Conservation (phyloP, 2,113 vertebrate species). For the Cyanoramphus novaezelandiae region DNA sequence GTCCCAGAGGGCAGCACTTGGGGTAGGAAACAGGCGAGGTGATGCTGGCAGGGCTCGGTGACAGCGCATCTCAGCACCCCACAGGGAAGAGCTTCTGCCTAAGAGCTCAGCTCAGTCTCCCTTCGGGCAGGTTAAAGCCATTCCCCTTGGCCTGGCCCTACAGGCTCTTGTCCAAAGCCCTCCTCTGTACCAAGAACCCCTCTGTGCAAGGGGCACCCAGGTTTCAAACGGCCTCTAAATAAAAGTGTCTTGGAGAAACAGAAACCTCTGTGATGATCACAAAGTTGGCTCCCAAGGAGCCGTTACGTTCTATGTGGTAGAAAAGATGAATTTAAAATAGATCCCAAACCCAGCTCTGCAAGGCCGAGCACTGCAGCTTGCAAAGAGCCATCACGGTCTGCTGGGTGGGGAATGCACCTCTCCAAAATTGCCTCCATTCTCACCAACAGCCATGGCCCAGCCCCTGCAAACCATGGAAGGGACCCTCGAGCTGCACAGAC, state of each 20-base stretch:
- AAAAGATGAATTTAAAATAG: constrained; percentile 52
- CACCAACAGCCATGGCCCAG: fast-evolving
- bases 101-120: neutral
- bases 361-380: neutral
- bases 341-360: constrained; percentile 36
- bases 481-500: fast-evolving
- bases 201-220: no score
- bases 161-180: neutral
- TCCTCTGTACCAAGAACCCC: neutral
- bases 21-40: neutral
- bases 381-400: constrained; percentile 38
- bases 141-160: neutral
- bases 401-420: neutral
- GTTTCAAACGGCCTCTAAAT: neutral
- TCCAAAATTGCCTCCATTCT: neutral
- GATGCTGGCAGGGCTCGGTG: neutral
- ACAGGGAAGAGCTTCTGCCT: neutral
- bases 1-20: neutral
- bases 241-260: neutral
- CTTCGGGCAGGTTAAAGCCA: neutral
- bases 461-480: fast-evolving
- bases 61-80: neutral
- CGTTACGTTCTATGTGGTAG: constrained; percentile 26
- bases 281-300: constrained; percentile 55
- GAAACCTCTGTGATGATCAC: neutral